Conservation (phyloP, 2,888 invertebrate species). For the Spisula solida region DNA sequence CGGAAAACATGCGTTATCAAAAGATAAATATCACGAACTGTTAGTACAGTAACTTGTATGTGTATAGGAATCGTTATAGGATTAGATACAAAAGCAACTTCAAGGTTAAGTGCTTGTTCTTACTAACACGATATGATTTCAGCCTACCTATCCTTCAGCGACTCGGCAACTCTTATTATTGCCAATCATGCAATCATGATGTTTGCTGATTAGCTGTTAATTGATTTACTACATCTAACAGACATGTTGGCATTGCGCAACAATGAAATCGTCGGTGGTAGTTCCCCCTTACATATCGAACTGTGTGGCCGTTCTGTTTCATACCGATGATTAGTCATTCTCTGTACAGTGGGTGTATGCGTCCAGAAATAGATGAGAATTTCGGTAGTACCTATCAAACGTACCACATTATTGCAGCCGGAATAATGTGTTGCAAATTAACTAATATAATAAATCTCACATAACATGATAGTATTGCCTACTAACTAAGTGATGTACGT, state of each 20-base stretch:
- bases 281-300: too few relatives aligned
- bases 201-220: neutral
- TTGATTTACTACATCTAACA: neutral
- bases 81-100: neutral
- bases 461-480: too few relatives aligned
- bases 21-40: neutral
- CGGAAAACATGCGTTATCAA: neutral
- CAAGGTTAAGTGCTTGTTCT: neutral
- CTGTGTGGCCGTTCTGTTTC: too few relatives aligned
- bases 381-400: too few relatives aligned
- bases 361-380: too few relatives aligned
- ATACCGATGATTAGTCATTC: too few relatives aligned
- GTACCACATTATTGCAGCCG: too few relatives aligned
- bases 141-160: neutral
- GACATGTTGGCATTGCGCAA: neutral
- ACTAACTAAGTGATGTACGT: too few relatives aligned
- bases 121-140: neutral
- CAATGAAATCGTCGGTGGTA: too few relatives aligned
- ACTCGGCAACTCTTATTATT: neutral
- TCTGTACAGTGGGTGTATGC: too few relatives aligned
- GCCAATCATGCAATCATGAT: neutral
- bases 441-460: too few relatives aligned
- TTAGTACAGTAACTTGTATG: neutral
- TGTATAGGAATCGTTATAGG: neutral
- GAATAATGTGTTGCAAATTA: too few relatives aligned